These are phyloP conservation scores for Chymomyza amoena DNA, from an alignment of 2,888 invertebrate genomes.

Conservation along the genomic window DNA sequence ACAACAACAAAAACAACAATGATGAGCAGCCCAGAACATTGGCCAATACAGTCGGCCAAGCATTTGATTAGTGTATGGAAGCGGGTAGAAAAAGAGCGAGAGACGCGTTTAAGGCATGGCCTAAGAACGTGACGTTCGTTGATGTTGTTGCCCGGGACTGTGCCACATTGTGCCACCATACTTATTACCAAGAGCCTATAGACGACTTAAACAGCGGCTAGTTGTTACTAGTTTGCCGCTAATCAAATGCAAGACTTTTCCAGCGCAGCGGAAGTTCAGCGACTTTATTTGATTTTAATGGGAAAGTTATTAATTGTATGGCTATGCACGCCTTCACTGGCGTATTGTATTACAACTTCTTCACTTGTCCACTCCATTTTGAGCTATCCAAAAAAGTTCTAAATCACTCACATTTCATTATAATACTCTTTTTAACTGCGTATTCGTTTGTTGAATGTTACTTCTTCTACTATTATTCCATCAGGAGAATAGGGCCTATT, in stretches of 20 bases:
- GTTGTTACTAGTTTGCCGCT: conserved; percentile 23
- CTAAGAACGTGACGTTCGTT: conserved; percentile 58
- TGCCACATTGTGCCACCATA: conserved; percentile 38
- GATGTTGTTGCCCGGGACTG: conserved; percentile 38
- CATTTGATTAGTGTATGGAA: conserved; percentile 57
- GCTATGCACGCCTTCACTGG: neutral
- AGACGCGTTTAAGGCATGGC: conserved; percentile 12
- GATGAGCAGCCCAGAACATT: conserved; percentile 43
- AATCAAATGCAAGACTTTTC: conserved; percentile 59
- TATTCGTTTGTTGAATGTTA: neutral
- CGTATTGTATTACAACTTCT: neutral
- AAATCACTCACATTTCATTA: neutral
- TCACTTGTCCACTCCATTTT: neutral
- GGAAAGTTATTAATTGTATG: conserved; percentile 58
- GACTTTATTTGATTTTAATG: conserved; percentile 67
- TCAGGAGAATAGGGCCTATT: too few relatives aligned
- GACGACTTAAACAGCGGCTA: neutral
- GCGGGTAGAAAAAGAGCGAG: neutral
- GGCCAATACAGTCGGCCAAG: conserved; percentile 23
- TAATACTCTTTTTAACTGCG: neutral
- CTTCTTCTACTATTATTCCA: too few relatives aligned
- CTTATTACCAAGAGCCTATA: neutral
- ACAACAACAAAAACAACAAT: conserved; percentile 17
- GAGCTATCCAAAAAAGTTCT: neutral
- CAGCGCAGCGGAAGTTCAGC: conserved; percentile 57